Conservation (phyloP, 2,113 vertebrate species). For the Mastomys natalensis region DNA sequence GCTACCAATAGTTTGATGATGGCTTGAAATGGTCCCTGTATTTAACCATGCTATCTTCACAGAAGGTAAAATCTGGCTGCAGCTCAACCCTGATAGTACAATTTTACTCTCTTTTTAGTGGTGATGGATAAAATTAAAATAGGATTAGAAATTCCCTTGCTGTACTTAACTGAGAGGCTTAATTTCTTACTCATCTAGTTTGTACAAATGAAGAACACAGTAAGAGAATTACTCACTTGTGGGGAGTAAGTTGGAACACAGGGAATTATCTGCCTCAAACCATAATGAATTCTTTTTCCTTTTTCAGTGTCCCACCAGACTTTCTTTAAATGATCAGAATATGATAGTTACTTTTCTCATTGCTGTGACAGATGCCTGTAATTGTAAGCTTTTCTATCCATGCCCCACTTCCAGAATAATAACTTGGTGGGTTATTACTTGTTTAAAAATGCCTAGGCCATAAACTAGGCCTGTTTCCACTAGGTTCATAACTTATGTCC, state of each 20-base stretch:
- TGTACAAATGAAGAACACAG: neutral
- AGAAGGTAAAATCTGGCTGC: neutral
- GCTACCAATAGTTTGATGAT: neutral
- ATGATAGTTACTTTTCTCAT: neutral
- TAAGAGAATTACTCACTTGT: neutral
- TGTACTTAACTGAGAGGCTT: neutral
- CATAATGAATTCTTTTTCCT: neutral
- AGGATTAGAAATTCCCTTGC: neutral
- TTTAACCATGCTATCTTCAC: neutral
- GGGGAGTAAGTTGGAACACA: neutral
- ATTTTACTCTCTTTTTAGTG: neutral
- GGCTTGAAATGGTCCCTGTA: neutral
- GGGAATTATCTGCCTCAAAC: constrained; percentile 3
- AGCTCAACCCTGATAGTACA: neutral
- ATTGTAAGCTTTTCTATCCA: no score
- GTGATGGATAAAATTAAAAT: neutral
- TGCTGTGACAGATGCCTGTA: neutral
- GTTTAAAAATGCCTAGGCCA: no score
- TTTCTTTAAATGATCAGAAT: neutral
- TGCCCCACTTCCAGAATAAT: no score
- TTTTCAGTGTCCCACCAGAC: neutral
- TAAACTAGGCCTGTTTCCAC: no score
- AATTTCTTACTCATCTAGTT: constrained; percentile 26
- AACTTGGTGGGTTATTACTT: no score
- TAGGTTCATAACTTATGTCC: no score